Evolutionary conservation across 2,113 vertebrate genomes (phyloP).

Genomic region (Caranx ignobilis): DNA sequence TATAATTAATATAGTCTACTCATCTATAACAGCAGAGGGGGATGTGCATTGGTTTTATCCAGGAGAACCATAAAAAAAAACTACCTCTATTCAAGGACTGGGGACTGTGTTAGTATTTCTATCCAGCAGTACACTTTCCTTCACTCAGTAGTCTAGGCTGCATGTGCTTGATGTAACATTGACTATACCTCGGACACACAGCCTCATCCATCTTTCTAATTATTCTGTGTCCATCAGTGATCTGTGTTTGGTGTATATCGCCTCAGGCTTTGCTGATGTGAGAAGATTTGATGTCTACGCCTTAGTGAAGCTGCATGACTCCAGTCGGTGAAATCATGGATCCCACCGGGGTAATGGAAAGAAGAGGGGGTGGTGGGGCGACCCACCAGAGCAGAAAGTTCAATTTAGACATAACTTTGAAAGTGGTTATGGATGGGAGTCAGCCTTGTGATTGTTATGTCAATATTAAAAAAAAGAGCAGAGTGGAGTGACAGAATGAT

Average conservation of each 20-base stretch:
- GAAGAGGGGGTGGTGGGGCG: background rate
- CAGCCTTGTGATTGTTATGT: background rate
- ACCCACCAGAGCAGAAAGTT: slow-evolving; percentile 3
- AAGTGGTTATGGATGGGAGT: background rate
- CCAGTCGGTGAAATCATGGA: background rate
- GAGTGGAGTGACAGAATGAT: too few species aligned
- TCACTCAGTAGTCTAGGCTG: background rate
- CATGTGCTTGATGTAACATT: background rate
- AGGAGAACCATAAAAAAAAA: background rate
- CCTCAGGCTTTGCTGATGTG: slow-evolving; percentile 42
- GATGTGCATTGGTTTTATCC: background rate
- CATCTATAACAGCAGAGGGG: too few species aligned
- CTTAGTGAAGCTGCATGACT: background rate
- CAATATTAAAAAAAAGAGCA: too few species aligned
- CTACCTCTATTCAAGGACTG: background rate
- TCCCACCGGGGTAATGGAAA: background rate
- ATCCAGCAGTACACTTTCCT: background rate
- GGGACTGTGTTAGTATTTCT: background rate
- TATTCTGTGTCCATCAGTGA: slow-evolving; percentile 46
- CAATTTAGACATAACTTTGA: background rate
- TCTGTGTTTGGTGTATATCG: slow-evolving; percentile 12
- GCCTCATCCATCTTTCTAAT: slow-evolving; percentile 36
- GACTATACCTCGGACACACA: background rate
- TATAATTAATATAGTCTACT: background rate
- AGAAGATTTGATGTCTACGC: slow-evolving; percentile 26